A percentile compares a stretch with the other conserved stretches of the same genome.
phyloP scores from a whole-genome alignment of 1,140 invertebrate species.

The Rhopalosiphum maidis region DNA sequence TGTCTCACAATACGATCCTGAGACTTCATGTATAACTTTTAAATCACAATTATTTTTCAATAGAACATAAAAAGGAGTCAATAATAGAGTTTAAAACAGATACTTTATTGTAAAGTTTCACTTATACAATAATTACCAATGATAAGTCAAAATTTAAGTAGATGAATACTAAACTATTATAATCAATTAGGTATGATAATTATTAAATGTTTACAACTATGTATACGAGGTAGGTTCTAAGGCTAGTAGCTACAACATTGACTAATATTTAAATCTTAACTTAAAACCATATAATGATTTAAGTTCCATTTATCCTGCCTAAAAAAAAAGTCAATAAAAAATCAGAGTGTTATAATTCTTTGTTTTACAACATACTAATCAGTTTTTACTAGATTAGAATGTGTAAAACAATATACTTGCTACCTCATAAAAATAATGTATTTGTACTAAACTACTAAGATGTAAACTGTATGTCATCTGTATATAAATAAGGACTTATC shows the following conservation, averaged over 20 bases:
- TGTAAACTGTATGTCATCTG: neutral
- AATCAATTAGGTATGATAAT: neutral
- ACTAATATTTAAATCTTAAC: constrained; percentile 16
- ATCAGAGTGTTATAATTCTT: constrained; percentile 22
- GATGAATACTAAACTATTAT: neutral
- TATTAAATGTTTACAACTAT: neutral
- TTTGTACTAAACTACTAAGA: neutral
- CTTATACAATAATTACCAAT: neutral
- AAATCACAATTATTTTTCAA: neutral
- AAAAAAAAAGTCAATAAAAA: constrained; percentile 20
- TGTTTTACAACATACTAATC: neutral
- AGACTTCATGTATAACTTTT: neutral
- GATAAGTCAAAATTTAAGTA: neutral
- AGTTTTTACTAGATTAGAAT: neutral
- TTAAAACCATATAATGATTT: constrained; percentile 20
- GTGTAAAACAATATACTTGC: neutral
- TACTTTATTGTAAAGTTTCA: neutral
- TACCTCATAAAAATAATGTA: neutral
- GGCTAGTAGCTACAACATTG: neutral
- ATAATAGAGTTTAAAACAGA: constrained; percentile 10
- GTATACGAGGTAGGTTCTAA: neutral
- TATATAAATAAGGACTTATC: neutral
- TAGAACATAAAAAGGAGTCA: neutral
- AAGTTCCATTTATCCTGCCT: constrained; percentile 38
- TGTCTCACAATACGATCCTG: too few relatives aligned